Evolutionary conservation across 2,113 vertebrate genomes (phyloP).

Genomic region (Coregonus clupeaformis): DNA sequence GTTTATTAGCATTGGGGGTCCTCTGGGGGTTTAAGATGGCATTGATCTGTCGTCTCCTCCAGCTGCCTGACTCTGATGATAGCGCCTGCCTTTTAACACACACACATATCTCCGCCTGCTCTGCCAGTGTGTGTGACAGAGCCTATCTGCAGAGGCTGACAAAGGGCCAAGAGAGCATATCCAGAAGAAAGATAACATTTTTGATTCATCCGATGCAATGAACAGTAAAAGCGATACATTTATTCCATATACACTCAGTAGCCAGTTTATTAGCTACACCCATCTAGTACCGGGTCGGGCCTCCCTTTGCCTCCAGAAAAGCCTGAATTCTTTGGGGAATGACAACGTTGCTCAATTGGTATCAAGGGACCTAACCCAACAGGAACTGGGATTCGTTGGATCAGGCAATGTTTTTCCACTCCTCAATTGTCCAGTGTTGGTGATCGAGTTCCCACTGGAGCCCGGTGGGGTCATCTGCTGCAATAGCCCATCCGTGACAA

Average conservation of each 20-base stretch:
- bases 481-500: no score
- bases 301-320: no score
- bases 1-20: not conserved
- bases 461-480: no score
- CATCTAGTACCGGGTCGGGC: no score
- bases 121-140: conserved; percentile 2
- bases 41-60: not conserved
- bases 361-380: no score
- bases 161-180: not conserved
- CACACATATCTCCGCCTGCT: not conserved
- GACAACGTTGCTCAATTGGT: no score
- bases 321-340: no score
- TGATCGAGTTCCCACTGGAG: no score
- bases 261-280: no score
- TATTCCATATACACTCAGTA: not conserved
- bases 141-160: not conserved
- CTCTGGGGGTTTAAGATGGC: not conserved
- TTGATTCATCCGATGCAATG: conserved; percentile 1
- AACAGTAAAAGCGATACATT: conserved; percentile 26
- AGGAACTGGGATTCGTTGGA: no score
- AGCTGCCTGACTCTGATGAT: not conserved
- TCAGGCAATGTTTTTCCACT: no score
- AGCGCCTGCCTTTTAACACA: not conserved
- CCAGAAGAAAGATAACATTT: not conserved
- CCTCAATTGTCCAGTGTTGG: no score